Evolutionary conservation across 2,797 vertebrate genomes (phyloP).

Genomic region (Miichthys miiuy): DNA sequence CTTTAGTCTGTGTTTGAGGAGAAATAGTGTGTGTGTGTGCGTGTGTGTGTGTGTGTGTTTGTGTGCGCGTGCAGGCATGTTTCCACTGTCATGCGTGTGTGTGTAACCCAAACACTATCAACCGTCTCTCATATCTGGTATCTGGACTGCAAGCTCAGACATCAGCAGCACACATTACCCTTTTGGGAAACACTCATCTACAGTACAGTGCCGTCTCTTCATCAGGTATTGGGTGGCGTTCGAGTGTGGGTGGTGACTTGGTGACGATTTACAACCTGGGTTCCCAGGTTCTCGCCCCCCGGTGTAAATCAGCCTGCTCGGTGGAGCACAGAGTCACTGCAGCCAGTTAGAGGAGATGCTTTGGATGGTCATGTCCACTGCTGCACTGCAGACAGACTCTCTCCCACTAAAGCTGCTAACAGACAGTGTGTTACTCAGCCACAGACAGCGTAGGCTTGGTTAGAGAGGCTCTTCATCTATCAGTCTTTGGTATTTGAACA

Average conservation of each 20-base stretch:
- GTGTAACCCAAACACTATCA: slow-evolving; percentile 11
- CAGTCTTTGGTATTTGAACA: slow-evolving; percentile 62
- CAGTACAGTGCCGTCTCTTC: slow-evolving; percentile 26
- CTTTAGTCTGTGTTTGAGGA: slow-evolving; percentile 27
- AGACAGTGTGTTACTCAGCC: slow-evolving; percentile 53
- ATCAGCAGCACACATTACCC: slow-evolving; percentile 46
- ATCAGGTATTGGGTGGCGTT: slow-evolving; percentile 50
- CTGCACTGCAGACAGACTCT: slow-evolving; percentile 80
- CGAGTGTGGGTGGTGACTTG: slow-evolving; percentile 60
- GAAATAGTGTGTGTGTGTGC: slow-evolving; percentile 24
- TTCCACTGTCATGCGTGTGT: slow-evolving; percentile 13
- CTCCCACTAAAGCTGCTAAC: slow-evolving; percentile 44
- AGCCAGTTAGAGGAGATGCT: slow-evolving; percentile 64
- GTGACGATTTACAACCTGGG: slow-evolving; percentile 68
- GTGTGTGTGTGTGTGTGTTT: slow-evolving; percentile 4
- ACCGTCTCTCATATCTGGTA: slow-evolving; percentile 22
- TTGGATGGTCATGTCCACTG: slow-evolving; percentile 71
- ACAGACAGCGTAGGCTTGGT: slow-evolving; percentile 62
- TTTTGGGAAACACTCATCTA: slow-evolving; percentile 66
- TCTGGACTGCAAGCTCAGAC: slow-evolving; percentile 15
- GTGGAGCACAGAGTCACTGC: slow-evolving; percentile 58
- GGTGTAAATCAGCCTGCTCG: slow-evolving; percentile 54
- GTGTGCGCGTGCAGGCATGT: not conserved
- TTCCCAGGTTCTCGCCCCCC: slow-evolving; percentile 31
- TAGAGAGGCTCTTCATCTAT: slow-evolving; percentile 62